Evolutionary conservation across 1,140 invertebrate species (phyloP).

Genomic region (Halotydeus destructor): DNA sequence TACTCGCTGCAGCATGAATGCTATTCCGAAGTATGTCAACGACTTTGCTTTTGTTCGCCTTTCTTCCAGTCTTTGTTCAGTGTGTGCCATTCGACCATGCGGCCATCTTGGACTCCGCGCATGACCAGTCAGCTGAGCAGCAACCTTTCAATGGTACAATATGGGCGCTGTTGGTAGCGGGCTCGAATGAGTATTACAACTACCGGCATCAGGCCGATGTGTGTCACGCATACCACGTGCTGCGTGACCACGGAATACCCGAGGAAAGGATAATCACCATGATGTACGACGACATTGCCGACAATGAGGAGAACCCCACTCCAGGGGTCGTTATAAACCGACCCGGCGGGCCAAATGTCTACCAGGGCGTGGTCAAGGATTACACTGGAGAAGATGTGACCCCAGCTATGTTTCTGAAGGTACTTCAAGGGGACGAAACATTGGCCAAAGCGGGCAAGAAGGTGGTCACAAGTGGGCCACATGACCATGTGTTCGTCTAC

Average conservation of each 20-base stretch:
- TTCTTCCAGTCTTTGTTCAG: too few relatives aligned
- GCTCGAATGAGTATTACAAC: slow-evolving; percentile 34
- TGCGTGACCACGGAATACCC: slow-evolving; percentile 34
- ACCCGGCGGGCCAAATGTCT: slow-evolving; percentile 36
- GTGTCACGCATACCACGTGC: slow-evolving; percentile 38
- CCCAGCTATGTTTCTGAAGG: slow-evolving; percentile 34
- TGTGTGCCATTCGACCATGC: too few relatives aligned
- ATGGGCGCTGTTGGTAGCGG: slow-evolving; percentile 39
- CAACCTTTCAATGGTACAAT: too few relatives aligned
- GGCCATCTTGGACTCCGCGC: too few relatives aligned
- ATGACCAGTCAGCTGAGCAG: too few relatives aligned
- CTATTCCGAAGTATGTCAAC: too few relatives aligned
- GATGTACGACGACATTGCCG: slow-evolving; percentile 42
- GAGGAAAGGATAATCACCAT: slow-evolving; percentile 37
- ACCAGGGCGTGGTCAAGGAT: slow-evolving; percentile 34
- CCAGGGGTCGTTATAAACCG: slow-evolving; percentile 36
- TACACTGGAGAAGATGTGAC: slow-evolving; percentile 27
- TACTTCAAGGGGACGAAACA: slow-evolving; percentile 30
- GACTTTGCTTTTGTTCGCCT: too few relatives aligned
- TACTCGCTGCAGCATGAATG: too few relatives aligned
- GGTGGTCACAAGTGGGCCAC: slow-evolving; percentile 31
- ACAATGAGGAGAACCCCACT: slow-evolving; percentile 32
- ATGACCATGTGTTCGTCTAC: slow-evolving; percentile 39
- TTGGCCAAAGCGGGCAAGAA: slow-evolving; percentile 11
- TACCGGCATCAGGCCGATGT: slow-evolving; percentile 42